phyloP scores from a whole-genome alignment of 2,797 vertebrate genomes.

The Gymnoscopelus braueri region DNA sequence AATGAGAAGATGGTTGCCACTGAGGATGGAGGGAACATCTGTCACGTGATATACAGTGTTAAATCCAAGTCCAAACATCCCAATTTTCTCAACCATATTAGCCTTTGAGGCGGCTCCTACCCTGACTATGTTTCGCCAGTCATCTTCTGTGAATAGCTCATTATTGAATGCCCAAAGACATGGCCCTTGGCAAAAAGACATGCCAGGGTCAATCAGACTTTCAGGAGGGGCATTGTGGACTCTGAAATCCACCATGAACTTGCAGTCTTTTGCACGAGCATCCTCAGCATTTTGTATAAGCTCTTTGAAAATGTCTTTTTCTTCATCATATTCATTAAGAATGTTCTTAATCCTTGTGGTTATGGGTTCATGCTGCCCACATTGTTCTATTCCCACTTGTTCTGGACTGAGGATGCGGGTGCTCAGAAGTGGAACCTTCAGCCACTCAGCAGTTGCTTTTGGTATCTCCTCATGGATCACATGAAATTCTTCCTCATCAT shows the following conservation, averaged over 20 bases:
- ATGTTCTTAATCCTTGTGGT: conserved; percentile 87
- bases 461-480: conserved; percentile 85
- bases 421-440: conserved; percentile 81
- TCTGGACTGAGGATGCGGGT: conserved; percentile 81
- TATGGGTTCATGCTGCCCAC: conserved; percentile 86
- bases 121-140: conserved; percentile 84
- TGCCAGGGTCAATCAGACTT: conserved; percentile 84
- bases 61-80: conserved; percentile 89
- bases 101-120: conserved; percentile 87
- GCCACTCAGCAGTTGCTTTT: conserved; percentile 77
- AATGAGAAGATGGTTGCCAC: conserved; percentile 81
- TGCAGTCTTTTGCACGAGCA: conserved; percentile 82
- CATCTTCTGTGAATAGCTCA: conserved; percentile 81
- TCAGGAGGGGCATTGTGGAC: conserved; percentile 71
- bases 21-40: conserved; percentile 86
- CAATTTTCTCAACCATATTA: conserved; percentile 81
- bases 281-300: conserved; percentile 91
- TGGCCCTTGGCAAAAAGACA: conserved; percentile 85
- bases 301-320: conserved; percentile 87
- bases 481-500: conserved; percentile 71
- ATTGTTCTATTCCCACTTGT: conserved; percentile 80
- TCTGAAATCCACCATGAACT: conserved; percentile 86
- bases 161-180: conserved; percentile 89
- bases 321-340: conserved; percentile 86
- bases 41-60: conserved; percentile 89